Base-by-base conservation (phyloP, 2,888 invertebrate species). In the Eupithecia insigniata region DNA sequence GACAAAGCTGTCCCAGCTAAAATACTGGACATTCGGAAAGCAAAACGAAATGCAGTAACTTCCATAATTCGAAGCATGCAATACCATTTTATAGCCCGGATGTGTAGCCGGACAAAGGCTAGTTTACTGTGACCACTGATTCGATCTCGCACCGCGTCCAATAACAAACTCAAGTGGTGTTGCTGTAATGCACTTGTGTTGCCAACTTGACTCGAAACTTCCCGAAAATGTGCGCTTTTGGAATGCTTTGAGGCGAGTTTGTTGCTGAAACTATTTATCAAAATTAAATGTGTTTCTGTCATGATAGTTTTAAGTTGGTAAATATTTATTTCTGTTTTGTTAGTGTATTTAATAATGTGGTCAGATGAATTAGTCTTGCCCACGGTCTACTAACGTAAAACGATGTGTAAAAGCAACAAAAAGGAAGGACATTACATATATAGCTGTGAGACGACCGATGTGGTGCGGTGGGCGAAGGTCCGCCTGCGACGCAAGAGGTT, bases 141-240 rank as follows among this genome's bases (percentile, higher is more conserved):
- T 81, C 80, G 76, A 83, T 84, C 85, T 81, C 77, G 81, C 78
- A 80, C 80, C 79, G 76, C 69, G 78, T 73, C 81, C 83, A 85
- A 84, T 85, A 86, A 83, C 84, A 83, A 83, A 80, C 78, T 78
- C 75, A 75, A 83, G 83, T 80, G 83, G 79, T 85, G 85, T 86
- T 81, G 82, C 84, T 84, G 83, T 86, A 85, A 86, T 84, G 83
- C 83, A 81, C 84, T 86, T 82, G 81, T 78, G 76, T 71, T 71
- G 66, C 75, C 32, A 70, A 61, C 67, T 70, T 60, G 60, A 70
- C 32, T 51, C 66, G 36, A 34, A 39, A 68, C 65, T 74, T 71
- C 39, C 64, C 51, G 68, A 71, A 68, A 68, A 70, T 73, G 66
- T 69, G 69, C 55, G 68, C 68, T 66, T 71, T 69, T n/a, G n/a